Base-by-base conservation (phyloP, 2,888 invertebrate species). In the Pachydiplax longipennis region DNA sequence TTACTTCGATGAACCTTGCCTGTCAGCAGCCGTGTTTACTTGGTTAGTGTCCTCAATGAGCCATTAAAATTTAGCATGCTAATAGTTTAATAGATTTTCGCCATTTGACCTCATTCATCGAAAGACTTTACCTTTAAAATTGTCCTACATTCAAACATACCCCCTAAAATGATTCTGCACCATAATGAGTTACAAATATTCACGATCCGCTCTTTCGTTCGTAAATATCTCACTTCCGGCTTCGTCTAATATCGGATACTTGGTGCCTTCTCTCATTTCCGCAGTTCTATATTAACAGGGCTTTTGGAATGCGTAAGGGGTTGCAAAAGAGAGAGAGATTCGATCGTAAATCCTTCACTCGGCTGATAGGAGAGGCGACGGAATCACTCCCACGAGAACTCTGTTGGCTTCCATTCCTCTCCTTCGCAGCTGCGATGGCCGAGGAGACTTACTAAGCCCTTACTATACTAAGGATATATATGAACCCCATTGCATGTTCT, bases 311-410 rank as follows among this genome's bases (percentile, higher is more conserved):
- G 80, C 18, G 31, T 6, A 31, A 15, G 80, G 80, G 80, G 8
- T 44, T 80, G 80, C 10, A 18, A 37, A n/a, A 80, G 58, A 58
- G 18, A 25, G 58, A 35, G 83, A 35, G 35, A 22, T 58, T 58
- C 58, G 58, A 53, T 83, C 83, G 83, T 83, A 83, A 83, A 83
- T 83, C 83, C 83, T 22, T 53, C 83, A 35, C 83, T 22, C 18
- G 35, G 35, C 83, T 31, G 83, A 58, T 83, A 83, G 53, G 83
- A 83, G 82, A 82, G 82, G 48, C 48, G 53, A 31, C 83, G 44
- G 83, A 58, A 83, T 83, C 83, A 83, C 83, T 83, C 83, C 83
- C 83, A 58, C 37, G 83, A 58, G 83, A 58, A 83, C 58, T 31
- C 35, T n/a, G 44, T 44, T 44, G 44, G 25, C 82, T 31, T 25